Conservation (phyloP, 2,797 vertebrate species). For the Sebastes glaucus region DNA sequence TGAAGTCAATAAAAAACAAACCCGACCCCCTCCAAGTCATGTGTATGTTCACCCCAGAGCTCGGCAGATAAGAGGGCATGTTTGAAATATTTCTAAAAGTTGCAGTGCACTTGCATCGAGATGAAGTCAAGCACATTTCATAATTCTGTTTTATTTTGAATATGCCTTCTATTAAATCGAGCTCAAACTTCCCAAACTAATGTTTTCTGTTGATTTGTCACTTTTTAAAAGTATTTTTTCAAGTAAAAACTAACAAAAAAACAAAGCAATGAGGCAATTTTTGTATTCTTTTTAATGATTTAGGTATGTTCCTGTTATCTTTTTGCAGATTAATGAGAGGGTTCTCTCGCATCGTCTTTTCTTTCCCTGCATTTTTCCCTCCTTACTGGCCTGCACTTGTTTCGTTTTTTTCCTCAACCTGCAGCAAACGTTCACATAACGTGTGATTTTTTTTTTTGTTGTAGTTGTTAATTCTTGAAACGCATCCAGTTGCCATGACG, state of each 20-base stretch:
- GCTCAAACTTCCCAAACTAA: conserved; percentile 38
- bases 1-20: conserved; percentile 10
- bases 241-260: conserved; percentile 80
- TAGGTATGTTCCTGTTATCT: conserved; percentile 27
- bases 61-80: not conserved
- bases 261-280: conserved; percentile 68
- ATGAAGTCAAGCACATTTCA: not conserved
- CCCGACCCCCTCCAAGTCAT: conserved; percentile 18
- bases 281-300: conserved; percentile 72
- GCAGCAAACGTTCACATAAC: not conserved
- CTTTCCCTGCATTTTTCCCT: not conserved
- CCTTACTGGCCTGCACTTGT: not conserved
- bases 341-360: conserved; percentile 13
- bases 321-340: conserved; percentile 7
- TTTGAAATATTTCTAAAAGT: conserved; percentile 6
- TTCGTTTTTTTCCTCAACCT: not conserved
- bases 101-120: not conserved
- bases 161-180: not conserved
- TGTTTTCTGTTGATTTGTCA: conserved; percentile 82
- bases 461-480: not conserved
- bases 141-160: not conserved
- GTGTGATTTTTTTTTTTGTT: not conserved
- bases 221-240: conserved; percentile 87
- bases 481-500: not conserved
- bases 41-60: conserved; percentile 50